Base-by-base conservation (phyloP, 2,113 vertebrate genomes). In the Bujurquina vittata region DNA sequence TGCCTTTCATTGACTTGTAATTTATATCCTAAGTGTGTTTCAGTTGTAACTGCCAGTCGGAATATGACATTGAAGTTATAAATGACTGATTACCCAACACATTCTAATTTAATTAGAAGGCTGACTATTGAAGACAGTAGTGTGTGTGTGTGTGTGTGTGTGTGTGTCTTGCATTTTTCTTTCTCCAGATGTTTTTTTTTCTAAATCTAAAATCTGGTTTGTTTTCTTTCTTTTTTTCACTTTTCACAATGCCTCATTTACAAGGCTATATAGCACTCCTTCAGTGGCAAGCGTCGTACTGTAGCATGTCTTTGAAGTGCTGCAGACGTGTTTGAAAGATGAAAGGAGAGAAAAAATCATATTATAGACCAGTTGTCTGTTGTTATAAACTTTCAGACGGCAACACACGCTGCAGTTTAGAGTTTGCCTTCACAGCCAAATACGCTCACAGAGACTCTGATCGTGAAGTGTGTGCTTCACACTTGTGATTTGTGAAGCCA, bases 271-370 rank as follows among this genome's bases (percentile, higher is more conserved):
- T 29, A 43, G 14, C 43, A 26, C 49, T 75, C 33, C 15, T 29
- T 14, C 31, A 57, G 8, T 12, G 7, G 49, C 31, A n/a, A 61
- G 78, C 69, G 74, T 37, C 8, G 59, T 33, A 52, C 59, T 10
- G 26, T 9, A 60, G 54, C 62, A 43, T 75, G 15, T 63, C 72
- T 90, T 86, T 91, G 79, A 87, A 88, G 82, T 58, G 37, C 56
- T 67, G 29, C 9, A 55, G 46, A 59, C 75, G 59, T 2, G 12
- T 84, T 79, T 83, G 23, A 31, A 78, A 84, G 85, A 87, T 90
- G 63, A 93, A 91, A 93, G 77, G 40, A 69, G 52, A n/a, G 5
- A 75, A 62, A 54, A 35, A 56, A 74, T 43, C 40, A 69, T 43
- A n/a, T 29, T 69, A 43, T 29, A 58, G 20, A 59, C 33, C 10